A percentile compares a stretch with the other conserved stretches of the same genome.
Evolutionary conservation across 2,888 invertebrate genomes (phyloP).

Genomic region (Drosophila pseudotakahashii): DNA sequence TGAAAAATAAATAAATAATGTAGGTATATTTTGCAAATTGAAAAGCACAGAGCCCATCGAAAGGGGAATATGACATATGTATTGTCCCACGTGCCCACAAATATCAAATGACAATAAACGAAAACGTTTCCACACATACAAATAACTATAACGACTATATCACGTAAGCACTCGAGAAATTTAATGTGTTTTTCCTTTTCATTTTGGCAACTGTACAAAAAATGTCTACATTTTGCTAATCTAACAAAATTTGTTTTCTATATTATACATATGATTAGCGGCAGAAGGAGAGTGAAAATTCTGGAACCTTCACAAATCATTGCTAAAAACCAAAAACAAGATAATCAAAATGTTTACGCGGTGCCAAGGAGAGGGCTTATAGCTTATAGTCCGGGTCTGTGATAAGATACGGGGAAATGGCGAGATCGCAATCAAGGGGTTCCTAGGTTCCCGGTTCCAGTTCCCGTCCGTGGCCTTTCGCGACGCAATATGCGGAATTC

Average conservation of each 20-base stretch:
- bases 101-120: constrained; percentile 47
- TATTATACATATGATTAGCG: constrained; percentile 29
- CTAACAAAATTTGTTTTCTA: constrained; percentile 46
- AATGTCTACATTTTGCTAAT: constrained; percentile 44
- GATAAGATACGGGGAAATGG: constrained; percentile 64
- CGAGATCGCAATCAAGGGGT: constrained; percentile 13
- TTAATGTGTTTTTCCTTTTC: constrained; percentile 39
- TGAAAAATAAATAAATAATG: constrained; percentile 45
- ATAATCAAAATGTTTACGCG: constrained; percentile 46
- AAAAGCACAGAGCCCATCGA: constrained; percentile 16
- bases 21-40: constrained; percentile 25
- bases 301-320: constrained; percentile 43
- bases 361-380: constrained; percentile 34
- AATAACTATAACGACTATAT: constrained; percentile 14
- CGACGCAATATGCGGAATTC: constrained; percentile 55
- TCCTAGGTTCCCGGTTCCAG: constrained; percentile 13
- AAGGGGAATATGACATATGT: not conserved
- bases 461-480: constrained; percentile 43
- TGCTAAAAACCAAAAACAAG: constrained; percentile 38
- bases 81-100: constrained; percentile 34
- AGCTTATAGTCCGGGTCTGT: constrained; percentile 4
- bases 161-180: constrained; percentile 29
- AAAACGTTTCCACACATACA: constrained; percentile 16
- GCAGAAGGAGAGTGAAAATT: constrained; percentile 22
- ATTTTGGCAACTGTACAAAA: constrained; percentile 75